Percentiles rank a stretch among this genome's conserved stretches.
Evolutionary conservation across 2,113 vertebrate species (phyloP).

Genomic region (Cephalopholis sonnerati): DNA sequence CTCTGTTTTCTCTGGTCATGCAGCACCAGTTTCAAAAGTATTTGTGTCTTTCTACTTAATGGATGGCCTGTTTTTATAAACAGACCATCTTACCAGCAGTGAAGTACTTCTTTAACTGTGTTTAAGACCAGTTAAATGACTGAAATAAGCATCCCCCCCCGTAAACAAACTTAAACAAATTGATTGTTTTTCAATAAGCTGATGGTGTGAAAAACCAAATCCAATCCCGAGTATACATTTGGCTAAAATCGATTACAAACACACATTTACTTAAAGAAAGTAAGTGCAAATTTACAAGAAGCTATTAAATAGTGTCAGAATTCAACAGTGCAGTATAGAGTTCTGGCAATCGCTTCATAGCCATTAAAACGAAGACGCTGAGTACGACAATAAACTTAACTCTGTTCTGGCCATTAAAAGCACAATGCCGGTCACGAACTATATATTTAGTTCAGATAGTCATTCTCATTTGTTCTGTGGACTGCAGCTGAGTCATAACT

Average conservation of each 20-base stretch:
- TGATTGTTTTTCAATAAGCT: not conserved
- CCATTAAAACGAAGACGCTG: constrained; percentile 29
- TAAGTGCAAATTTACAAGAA: constrained; percentile 3
- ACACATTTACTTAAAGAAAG: not conserved
- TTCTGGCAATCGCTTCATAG: not conserved
- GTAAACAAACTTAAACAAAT: not conserved
- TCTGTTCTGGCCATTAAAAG: constrained; percentile 18
- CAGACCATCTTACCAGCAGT: no score
- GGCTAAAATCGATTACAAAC: constrained; percentile 23
- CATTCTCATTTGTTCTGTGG: constrained; percentile 19
- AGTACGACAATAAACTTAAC: constrained; percentile 26
- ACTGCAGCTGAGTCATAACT: constrained; percentile 50
- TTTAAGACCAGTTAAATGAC: not conserved
- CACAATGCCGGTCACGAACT: constrained; percentile 1
- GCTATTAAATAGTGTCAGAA: constrained; percentile 10
- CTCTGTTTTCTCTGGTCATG: no score
- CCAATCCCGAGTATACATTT: not conserved
- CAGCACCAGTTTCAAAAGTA: no score
- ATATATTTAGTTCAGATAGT: constrained; percentile 6
- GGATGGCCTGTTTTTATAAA: no score
- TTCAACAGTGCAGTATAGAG: not conserved
- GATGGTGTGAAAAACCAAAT: constrained; percentile 29
- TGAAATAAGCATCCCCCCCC: not conserved
- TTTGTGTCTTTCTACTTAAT: no score
- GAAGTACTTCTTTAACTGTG: not conserved